Conservation (phyloP, 2,888 invertebrate genomes). For the Vandiemenella viatica region DNA sequence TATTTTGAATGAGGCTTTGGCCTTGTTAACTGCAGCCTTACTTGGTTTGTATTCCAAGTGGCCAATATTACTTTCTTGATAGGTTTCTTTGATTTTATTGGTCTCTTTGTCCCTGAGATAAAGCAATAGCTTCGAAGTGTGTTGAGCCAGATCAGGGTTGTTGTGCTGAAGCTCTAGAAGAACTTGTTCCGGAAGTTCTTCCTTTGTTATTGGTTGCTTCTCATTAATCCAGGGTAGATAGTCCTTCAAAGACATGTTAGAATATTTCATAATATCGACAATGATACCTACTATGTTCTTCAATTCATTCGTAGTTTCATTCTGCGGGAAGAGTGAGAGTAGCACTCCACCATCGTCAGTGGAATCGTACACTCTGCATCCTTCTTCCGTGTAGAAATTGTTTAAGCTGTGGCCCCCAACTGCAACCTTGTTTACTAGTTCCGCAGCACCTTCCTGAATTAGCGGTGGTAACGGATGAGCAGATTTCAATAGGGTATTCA, state of each 20-base stretch:
- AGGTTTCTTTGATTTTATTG: neutral
- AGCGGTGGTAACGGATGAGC: neutral
- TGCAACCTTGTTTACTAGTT: neutral
- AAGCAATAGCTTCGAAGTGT: neutral
- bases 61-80: neutral
- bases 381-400: neutral
- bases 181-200: slow-evolving; percentile 1
- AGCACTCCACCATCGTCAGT: neutral
- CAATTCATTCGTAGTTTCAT: neutral
- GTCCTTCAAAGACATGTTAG: neutral
- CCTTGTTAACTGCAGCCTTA: neutral
- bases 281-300: neutral
- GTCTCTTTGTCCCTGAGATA: slow-evolving; percentile 2
- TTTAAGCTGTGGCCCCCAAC: neutral
- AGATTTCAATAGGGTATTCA: slow-evolving; percentile 1
- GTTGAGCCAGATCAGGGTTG: neutral
- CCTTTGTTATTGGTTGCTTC: slow-evolving; percentile 1
- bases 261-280: neutral
- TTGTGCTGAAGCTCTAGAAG: slow-evolving; percentile 1
- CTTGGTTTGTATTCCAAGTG: neutral
- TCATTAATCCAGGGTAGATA: slow-evolving; percentile 2
- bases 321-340: neutral
- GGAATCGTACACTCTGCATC: neutral
- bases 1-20: slow-evolving; percentile 1
- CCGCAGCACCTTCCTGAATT: neutral